Conservation (phyloP, 2,888 invertebrate genomes). For the Pristionchus maxplancki region DNA sequence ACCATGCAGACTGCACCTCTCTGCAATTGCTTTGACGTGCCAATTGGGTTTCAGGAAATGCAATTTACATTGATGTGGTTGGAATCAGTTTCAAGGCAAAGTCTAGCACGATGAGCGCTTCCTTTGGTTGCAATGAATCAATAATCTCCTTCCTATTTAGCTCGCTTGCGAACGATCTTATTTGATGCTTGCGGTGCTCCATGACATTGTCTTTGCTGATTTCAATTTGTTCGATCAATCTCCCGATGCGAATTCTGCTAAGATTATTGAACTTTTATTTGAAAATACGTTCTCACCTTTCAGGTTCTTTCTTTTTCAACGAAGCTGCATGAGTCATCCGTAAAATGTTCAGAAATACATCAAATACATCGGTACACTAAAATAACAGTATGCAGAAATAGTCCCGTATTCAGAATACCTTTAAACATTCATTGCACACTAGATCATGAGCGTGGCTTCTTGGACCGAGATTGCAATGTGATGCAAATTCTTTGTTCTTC, state of each 20-base stretch:
- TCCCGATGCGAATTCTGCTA: background rate
- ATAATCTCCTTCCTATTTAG: background rate
- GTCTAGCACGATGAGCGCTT: background rate
- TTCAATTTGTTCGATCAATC: background rate
- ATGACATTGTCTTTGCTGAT: background rate
- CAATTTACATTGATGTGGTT: background rate
- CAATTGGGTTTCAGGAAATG: background rate
- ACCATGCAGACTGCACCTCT: background rate
- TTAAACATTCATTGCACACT: background rate
- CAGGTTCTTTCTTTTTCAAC: background rate
- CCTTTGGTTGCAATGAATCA: background rate
- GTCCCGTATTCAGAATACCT: background rate
- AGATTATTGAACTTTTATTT: background rate
- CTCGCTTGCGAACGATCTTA: background rate
- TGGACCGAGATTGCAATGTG: background rate
- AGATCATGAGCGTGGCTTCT: background rate
- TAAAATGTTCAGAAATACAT: background rate
- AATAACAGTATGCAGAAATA: background rate
- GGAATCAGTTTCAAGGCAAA: background rate
- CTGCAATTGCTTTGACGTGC: too few species aligned
- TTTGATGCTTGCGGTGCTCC: background rate
- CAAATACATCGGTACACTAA: background rate
- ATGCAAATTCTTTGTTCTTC: background rate
- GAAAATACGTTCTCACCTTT: background rate
- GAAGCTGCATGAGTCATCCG: background rate